Evolutionary conservation across 30 jellyfish, hydroid and myxozoan species (phyloP).

Genomic region (Calvadosia cruxmelitensis): DNA sequence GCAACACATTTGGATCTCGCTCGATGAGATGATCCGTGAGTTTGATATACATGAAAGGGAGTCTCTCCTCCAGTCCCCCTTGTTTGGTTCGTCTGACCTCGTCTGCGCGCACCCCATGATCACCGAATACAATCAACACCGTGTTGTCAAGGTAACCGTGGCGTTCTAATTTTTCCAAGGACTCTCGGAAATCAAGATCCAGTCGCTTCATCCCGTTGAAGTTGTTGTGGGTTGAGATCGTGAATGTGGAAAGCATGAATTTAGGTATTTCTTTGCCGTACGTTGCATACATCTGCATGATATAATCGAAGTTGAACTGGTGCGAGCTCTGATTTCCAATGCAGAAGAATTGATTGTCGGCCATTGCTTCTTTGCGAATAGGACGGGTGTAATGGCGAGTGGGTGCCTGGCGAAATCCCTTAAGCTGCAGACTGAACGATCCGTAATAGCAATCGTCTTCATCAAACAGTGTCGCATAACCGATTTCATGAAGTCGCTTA

Average conservation of each 20-base stretch:
- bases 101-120: constrained; percentile 48
- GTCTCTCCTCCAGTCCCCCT: constrained; percentile 63
- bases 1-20: constrained; percentile 7
- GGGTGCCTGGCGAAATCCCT: constrained; percentile 42
- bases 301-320: constrained; percentile 15
- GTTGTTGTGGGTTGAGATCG: constrained; percentile 17
- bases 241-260: constrained; percentile 4
- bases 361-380: constrained; percentile 3
- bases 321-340: constrained; percentile 10
- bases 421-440: constrained; percentile 22
- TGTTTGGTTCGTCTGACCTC: constrained; percentile 20
- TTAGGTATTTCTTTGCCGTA: constrained; percentile 5
- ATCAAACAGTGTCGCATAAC: constrained; percentile 29
- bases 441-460: constrained; percentile 48
- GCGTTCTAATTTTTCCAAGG: constrained; percentile 3
- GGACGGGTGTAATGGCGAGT: constrained; percentile 42
- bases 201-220: constrained; percentile 8
- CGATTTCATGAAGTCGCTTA: constrained; percentile 30
- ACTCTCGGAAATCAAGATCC: constrained; percentile 24
- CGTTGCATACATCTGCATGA: constrained; percentile 7
- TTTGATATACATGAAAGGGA: constrained; percentile 55
- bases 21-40: constrained; percentile 16
- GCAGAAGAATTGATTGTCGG: constrained; percentile 5
- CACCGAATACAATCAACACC: constrained; percentile 48
- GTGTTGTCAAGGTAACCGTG: constrained; percentile 31